Evolutionary conservation across 2,113 vertebrate genomes (phyloP).

Genomic region (Upupa epops): DNA sequence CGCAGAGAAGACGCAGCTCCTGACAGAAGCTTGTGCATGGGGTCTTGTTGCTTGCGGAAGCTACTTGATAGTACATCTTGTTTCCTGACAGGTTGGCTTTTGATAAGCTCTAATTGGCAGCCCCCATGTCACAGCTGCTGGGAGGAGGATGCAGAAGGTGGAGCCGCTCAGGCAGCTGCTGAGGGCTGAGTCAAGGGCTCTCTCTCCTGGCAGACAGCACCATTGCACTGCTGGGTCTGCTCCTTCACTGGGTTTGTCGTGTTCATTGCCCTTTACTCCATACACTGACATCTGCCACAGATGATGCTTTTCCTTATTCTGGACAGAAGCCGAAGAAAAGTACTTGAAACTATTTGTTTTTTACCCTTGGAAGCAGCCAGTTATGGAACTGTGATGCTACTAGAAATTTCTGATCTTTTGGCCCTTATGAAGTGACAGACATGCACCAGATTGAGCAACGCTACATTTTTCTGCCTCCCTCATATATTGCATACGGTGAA

Average conservation of each 20-base stretch:
- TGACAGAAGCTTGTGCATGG: background rate
- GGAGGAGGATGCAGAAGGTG: background rate
- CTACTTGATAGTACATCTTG: background rate
- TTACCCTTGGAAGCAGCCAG: background rate
- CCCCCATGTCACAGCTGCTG: background rate
- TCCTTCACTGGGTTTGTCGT: rapidly evolving
- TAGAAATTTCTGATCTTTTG: background rate
- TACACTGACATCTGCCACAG: background rate
- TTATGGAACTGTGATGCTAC: background rate
- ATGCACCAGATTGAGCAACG: background rate
- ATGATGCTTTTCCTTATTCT: background rate
- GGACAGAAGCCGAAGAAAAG: background rate
- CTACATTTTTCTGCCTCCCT: background rate
- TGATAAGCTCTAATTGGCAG: background rate
- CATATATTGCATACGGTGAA: background rate
- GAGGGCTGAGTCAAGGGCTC: slow-evolving; percentile 32
- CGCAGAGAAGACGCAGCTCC: background rate
- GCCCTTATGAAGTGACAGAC: background rate
- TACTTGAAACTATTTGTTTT: rapidly evolving
- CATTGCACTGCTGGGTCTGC: background rate
- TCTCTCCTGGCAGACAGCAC: slow-evolving; percentile 46
- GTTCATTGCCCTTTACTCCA: too few relatives aligned
- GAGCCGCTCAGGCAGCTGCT: background rate
- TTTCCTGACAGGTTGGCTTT: background rate
- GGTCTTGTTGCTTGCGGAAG: background rate